Evolutionary conservation across 2,888 invertebrate species (phyloP), one percentile per base, ranked within the genome.

Genomic region (Dynastes hyllus): DNA sequence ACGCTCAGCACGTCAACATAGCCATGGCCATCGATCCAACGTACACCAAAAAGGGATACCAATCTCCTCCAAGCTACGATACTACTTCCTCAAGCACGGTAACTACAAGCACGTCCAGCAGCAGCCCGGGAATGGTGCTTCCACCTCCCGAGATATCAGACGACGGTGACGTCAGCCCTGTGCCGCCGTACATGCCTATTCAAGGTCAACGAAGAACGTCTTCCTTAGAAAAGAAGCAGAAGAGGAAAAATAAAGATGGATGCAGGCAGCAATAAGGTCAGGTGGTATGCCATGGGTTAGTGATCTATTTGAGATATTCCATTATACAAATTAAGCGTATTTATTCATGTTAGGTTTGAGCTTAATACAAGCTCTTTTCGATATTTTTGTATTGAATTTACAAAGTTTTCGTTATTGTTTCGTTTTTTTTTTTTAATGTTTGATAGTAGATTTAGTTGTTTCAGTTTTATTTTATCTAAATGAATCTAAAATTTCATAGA

Each of bases 151-250:
- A 84, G 32, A 81, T 81, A 2, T 82, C 85, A 45, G 84, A 86
- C 50, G 89, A 89, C 85, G 83, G 82, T 58, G 92, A 92, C 83
- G 90, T 91, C 65, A 90, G 90, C 82, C 90, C 91, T 63, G 91
- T 91, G 61, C 93, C 94, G 6, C 94, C 94, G 77, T 94, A 95
- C 85, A 94, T 95, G 94, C 94, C 94, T 69, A 94, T 95, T 85
- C 94, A 94, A 87, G 94, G 94, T 69, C 94, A 94, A 84, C 90
- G 94, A 80, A 90, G 94, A 83, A 91, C 91, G 1, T 90, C 92
- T n/a, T 92, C 92, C 80, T 90, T 91, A 80, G 92, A 93, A 67
- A 83, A 83, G 78, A 83, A 83, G 50, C 76, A 82, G 13, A 88
- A 88, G 81, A 86, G 86, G 80, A 87, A 87, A 77, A 83, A 81